Evolutionary conservation across 2,888 invertebrate genomes (phyloP).

Genomic region (Stenoptilia bipunctidactyla): DNA sequence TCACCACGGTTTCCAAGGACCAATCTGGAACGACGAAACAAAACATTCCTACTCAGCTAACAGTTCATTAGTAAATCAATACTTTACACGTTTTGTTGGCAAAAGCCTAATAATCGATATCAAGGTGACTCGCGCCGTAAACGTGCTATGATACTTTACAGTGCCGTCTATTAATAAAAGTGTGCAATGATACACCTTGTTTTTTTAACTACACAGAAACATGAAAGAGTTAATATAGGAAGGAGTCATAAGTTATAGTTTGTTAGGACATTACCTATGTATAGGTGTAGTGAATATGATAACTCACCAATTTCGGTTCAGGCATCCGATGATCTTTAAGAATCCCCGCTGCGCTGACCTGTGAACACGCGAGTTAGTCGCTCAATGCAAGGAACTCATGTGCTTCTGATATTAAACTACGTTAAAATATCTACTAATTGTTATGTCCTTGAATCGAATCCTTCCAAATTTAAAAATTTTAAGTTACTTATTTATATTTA

Average conservation of each 20-base stretch:
- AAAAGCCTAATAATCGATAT: conserved; percentile 43
- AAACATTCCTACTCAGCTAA: neutral
- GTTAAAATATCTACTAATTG: too few species aligned
- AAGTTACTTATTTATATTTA: too few species aligned
- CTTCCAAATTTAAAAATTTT: too few species aligned
- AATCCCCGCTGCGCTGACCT: conserved; percentile 66
- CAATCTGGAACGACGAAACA: neutral
- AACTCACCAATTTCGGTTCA: conserved; percentile 63
- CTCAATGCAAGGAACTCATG: conserved; percentile 34
- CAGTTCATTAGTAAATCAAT: conserved; percentile 16
- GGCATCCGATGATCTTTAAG: conserved; percentile 60
- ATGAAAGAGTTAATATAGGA: too few species aligned
- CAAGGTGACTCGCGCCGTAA: conserved; percentile 45
- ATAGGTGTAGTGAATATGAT: conserved; percentile 18
- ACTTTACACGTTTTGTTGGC: conserved; percentile 18
- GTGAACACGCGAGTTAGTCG: conserved; percentile 61
- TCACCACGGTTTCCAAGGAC: neutral
- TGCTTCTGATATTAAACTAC: too few species aligned
- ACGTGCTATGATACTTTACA: conserved; percentile 33
- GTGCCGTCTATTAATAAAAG: conserved; percentile 47
- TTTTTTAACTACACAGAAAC: too few species aligned
- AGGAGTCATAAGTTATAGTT: too few species aligned
- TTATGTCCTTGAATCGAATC: too few species aligned
- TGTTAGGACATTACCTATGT: too few species aligned
- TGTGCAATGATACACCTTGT: too few species aligned